Evolutionary conservation across 2,113 vertebrate species (phyloP).

Genomic region (Opisthocomus hoazin): DNA sequence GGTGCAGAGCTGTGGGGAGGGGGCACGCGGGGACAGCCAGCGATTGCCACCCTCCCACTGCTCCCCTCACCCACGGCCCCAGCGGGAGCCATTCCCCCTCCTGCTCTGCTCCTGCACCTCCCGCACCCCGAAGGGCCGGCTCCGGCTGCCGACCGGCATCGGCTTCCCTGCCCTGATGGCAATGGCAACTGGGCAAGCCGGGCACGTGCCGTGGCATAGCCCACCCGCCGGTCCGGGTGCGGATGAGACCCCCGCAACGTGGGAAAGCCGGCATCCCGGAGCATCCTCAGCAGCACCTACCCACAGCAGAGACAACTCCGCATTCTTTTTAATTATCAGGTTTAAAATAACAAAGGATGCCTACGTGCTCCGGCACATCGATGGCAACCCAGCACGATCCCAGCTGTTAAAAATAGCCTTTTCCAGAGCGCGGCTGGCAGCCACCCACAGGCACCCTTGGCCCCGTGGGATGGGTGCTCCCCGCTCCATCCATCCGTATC

Average conservation of each 20-base stretch:
- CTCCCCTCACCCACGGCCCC: not conserved
- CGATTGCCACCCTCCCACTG: not conserved
- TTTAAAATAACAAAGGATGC: not conserved
- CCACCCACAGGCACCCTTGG: not conserved
- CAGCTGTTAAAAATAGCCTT: slow-evolving; percentile 17
- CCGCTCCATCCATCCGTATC: not conserved
- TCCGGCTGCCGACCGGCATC: not conserved
- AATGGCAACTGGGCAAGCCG: rapidly evolving
- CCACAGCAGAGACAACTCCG: not conserved
- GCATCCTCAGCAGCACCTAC: not conserved
- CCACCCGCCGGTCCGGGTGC: rapidly evolving
- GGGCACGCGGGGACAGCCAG: rapidly evolving
- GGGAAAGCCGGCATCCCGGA: not conserved
- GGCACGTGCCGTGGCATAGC: not conserved
- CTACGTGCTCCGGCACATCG: not conserved
- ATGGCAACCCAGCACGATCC: not conserved
- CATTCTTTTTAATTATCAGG: not conserved
- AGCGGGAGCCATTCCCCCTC: not conserved
- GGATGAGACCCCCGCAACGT: rapidly evolving
- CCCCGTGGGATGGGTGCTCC: not conserved
- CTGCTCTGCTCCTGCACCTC: not conserved
- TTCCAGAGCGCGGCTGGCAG: not conserved
- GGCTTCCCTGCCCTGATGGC: not conserved
- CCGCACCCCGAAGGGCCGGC: not conserved
- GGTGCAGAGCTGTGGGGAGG: rapidly evolving